Base-by-base conservation (phyloP, 2,113 vertebrate genomes). In the Sylvicapra grimmia region DNA sequence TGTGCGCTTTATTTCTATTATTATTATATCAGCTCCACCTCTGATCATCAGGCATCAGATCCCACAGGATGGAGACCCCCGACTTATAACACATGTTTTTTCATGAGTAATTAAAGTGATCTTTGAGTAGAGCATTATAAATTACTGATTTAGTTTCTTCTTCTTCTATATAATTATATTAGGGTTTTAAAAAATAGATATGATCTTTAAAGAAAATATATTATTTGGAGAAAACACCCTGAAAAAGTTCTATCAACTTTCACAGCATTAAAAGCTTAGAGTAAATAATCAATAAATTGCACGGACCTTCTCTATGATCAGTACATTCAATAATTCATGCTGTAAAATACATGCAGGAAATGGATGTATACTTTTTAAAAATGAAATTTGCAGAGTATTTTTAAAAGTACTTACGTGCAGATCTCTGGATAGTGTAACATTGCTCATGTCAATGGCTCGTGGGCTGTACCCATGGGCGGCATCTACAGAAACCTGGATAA, bases 381-480 rank as follows among this genome's bases (percentile, higher is more conserved):
- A 49, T 2, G 3, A 44, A 59, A 61, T 6, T 47, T 10, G 6
- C 40, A 95, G 79, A 58, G 53, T 21, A 8, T 3, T 61, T 51
- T 83, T 2, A n/a, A 27, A 9, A 90, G 25, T 23, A 99, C 99
- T 99, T 98, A 99, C 99, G 90, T 99, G 99, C 95, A 99, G 96
- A 63, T 99, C 99, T 98, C 99, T 99, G 95, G 99, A 99, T 75
- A 99, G 99, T 0, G 99, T 99, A 4, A 99, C 99, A 3, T 99
- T 99, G 98, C 99, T 99, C 99, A 99, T 99, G 93, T 99, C 99
- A 11, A 99, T 99, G 18, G 99, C 99, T 96, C 99, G 99, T 8
- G 99, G 99, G 65, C 98, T 99, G 90, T 99, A 99, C 3, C 99
- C 99, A 88, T 99, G 98, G 63, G 99, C 98, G 68, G 99, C 99